phyloP scores from a whole-genome alignment of 2,113 vertebrate genomes.

The Oncorhynchus nerka region DNA sequence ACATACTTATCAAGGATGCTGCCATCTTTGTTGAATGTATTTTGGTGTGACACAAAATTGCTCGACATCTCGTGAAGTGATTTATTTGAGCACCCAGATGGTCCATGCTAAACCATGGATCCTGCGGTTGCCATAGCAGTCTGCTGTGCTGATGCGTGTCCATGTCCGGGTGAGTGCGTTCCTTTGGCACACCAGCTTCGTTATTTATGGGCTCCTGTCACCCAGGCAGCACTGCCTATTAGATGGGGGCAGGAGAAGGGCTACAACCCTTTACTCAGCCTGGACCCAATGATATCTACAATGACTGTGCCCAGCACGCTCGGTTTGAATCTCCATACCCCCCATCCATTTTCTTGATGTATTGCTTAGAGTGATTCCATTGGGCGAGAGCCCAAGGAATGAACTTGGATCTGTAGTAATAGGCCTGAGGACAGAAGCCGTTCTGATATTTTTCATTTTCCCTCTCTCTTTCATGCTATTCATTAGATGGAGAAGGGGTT shows the following conservation, averaged over 20 bases:
- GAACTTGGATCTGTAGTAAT: slow-evolving; percentile 44
- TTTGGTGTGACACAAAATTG: slow-evolving; percentile 34
- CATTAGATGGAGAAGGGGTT: neutral
- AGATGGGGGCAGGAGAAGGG: slow-evolving; percentile 51
- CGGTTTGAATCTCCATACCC: slow-evolving; percentile 57
- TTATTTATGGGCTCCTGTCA: slow-evolving; percentile 79
- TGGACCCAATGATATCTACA: slow-evolving; percentile 61
- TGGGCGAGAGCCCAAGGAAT: slow-evolving; percentile 50
- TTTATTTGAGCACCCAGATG: too few species aligned
- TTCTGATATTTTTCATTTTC: too few species aligned
- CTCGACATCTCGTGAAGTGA: too few species aligned
- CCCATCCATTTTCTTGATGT: slow-evolving; percentile 72
- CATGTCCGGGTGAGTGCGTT: slow-evolving; percentile 55
- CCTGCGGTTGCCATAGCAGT: slow-evolving; percentile 12
- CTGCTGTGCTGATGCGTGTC: slow-evolving; percentile 32
- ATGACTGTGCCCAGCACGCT: slow-evolving; percentile 63
- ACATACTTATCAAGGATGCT: slow-evolving; percentile 67
- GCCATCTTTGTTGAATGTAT: slow-evolving; percentile 63
- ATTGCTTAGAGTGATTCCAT: slow-evolving; percentile 53
- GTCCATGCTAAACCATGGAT: neutral
- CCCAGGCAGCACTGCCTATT: slow-evolving; percentile 66
- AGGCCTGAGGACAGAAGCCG: slow-evolving; percentile 23
- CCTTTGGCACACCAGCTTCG: slow-evolving; percentile 52
- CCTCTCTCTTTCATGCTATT: neutral
- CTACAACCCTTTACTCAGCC: slow-evolving; percentile 71